Evolutionary conservation across 2,797 vertebrate genomes (phyloP).

Genomic region (Cynodonichthys magdalenae): DNA sequence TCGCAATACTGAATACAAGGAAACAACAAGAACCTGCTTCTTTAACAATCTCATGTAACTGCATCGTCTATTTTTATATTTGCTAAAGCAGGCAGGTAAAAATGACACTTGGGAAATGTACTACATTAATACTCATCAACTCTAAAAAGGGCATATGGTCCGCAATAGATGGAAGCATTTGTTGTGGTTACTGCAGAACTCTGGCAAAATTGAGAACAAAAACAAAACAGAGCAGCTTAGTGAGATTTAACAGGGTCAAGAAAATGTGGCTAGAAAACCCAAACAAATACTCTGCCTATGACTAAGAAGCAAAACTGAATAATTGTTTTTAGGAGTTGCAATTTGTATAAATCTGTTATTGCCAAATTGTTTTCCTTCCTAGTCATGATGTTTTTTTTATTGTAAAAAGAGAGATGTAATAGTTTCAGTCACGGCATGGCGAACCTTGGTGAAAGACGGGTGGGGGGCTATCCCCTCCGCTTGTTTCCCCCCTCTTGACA

Average conservation of each 20-base stretch:
- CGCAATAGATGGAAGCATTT: constrained; percentile 23
- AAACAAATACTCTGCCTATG: constrained; percentile 66
- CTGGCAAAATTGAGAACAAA: constrained; percentile 2
- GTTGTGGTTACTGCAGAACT: constrained; percentile 17
- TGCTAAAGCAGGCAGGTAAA: too few relatives aligned
- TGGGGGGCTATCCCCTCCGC: not conserved
- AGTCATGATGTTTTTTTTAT: constrained; percentile 65
- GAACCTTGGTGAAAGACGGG: constrained; percentile 26
- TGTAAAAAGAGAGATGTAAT: constrained; percentile 67
- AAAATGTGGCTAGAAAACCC: constrained; percentile 55
- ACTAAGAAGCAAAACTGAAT: constrained; percentile 68
- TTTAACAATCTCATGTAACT: too few relatives aligned
- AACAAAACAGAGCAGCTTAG: constrained; percentile 16
- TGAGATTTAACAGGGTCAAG: constrained; percentile 48
- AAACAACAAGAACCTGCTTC: too few relatives aligned
- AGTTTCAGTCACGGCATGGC: constrained; percentile 67
- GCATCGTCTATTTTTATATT: too few relatives aligned
- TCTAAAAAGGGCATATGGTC: constrained; percentile 13
- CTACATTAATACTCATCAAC: constrained; percentile 14
- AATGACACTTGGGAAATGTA: not conserved
- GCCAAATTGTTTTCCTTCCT: constrained; percentile 68
- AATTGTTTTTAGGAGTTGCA: constrained; percentile 70
- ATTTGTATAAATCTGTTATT: constrained; percentile 72
- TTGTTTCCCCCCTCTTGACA: constrained; percentile 41
- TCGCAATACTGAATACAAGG: too few relatives aligned